phyloP scores from a whole-genome alignment of 2,113 vertebrate species.

The Microcebus murinus region DNA sequence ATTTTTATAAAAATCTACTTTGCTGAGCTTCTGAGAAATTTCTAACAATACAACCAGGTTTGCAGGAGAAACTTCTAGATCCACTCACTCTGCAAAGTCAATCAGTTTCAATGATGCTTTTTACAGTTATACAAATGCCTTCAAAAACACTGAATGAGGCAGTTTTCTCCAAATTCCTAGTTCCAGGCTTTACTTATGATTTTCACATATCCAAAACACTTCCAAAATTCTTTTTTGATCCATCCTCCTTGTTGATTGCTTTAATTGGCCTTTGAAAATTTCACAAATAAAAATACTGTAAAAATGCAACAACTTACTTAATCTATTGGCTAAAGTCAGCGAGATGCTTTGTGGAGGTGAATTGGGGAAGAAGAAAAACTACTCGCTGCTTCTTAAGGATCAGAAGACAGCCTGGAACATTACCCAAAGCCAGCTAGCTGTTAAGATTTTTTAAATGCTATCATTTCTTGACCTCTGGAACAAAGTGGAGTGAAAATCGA shows the following conservation, averaged over 20 bases:
- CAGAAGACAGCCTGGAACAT: not conserved
- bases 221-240: slow-evolving; percentile 50
- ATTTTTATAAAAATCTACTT: slow-evolving; percentile 47
- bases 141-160: slow-evolving; percentile 31
- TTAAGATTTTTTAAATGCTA: not conserved
- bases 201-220: slow-evolving; percentile 25
- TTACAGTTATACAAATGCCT: slow-evolving; percentile 27
- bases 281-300: slow-evolving; percentile 37
- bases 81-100: not conserved
- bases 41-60: slow-evolving; percentile 31
- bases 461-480: slow-evolving; percentile 52
- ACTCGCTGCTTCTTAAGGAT: not conserved
- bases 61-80: slow-evolving; percentile 40
- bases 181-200: not conserved
- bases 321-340: slow-evolving; percentile 28
- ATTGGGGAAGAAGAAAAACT: not conserved
- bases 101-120: slow-evolving; percentile 27
- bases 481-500: slow-evolving; percentile 25
- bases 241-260: slow-evolving; percentile 22
- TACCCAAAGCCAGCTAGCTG: not conserved
- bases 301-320: slow-evolving; percentile 18
- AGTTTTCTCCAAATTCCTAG: slow-evolving; percentile 52
- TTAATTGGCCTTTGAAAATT: slow-evolving; percentile 39
- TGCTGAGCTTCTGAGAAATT: slow-evolving; percentile 44
- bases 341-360: slow-evolving; percentile 35